Base-by-base conservation (phyloP, 2,113 vertebrate genomes). In the Siniperca knerii region DNA sequence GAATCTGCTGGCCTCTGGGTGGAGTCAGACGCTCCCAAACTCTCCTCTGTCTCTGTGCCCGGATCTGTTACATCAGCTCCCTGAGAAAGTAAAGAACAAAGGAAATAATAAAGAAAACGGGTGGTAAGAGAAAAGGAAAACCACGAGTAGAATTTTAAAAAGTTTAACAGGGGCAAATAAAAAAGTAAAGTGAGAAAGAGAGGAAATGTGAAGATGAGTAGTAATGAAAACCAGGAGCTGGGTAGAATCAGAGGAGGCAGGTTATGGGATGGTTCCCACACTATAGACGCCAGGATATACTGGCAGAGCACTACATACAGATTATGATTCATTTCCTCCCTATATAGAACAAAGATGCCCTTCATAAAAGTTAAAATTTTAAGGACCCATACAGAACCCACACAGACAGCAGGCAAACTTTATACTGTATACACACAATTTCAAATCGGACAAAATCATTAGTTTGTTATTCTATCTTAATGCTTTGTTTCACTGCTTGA, bases 31-130 rank as follows among this genome's bases (percentile, higher is more conserved):
- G 96, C 97, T 90, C 97, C 97, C 91, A 99, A 89, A 94, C 98
- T 99, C 90, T 99, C 98, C 93, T 99, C 98, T 1, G 97, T 98
- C 94, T 99, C 98, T 15, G 97, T 98, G 84, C 97, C 97, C 1
- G 97, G 97, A 85, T 99, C 98, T 8, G 97, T 98, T 78, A 96
- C 96, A 35, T 98, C 97, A 89, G 96, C 96, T 83, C 97, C 97
- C 98, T 99, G 88, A 76, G 68, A 89, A 78, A 73, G 8, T 3
- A 75, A 16, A 65, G n/a, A 54, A 75, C 23, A 85, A 66, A 83
- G 21, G 20, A 18, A 62, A 72, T 4, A 35, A 33, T 37, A 33
- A 83, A 23, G 9, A 50, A 37, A 82, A 76, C 2, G 2, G 8
- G 23, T 20, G 6, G 54, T 6, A 35, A 52, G 10, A 21, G 11